Evolutionary conservation across 2,797 vertebrate species (phyloP), one percentile per base, ranked within the genome.

Genomic region (Picus viridis): DNA sequence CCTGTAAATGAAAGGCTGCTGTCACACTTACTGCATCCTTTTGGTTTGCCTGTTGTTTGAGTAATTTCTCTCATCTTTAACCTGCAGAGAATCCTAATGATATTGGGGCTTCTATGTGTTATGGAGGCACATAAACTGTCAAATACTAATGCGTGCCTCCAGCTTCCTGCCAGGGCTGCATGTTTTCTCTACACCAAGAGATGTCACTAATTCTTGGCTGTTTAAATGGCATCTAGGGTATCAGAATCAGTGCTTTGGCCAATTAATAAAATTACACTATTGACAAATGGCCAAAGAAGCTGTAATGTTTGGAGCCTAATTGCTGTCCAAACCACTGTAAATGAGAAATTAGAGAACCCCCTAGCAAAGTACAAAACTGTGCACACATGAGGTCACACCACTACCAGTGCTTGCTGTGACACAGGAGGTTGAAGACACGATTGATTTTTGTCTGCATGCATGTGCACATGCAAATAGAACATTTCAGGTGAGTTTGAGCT

Each of bases 231-330:
- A 26, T 30, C 81, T 30, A 91, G 78, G 64, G 36, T 83, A 85
- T 76, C 32, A 74, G 53, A 77, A 49, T 80, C 82, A 77, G 18
- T 81, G 53, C 56, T 91, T 93, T 85, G 63, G 34, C 30, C 83
- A 93, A 89, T 93, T 89, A 83, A 87, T 92, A 80, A 89, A 93
- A 90, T 94, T 67, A 61, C 29, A 16, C 26, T 64, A 32, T 24
- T 83, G 79, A 92, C 45, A 83, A 87, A 92, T 86, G 47, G 53
- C 77, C 85, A 76, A 89, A 86, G 72, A 65, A 83, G 54, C 23
- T 16, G 27, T 34, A 71, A 90, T 32, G 8, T 74, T 86, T 85
- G 57, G 59, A 72, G 57, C 27, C 14, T 77, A 86, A 92, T 71
- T 70, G 47, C 43, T 81, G 17, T 29, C 53, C 24, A 85, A 89